These are phyloP conservation scores for Aramus guarauna DNA, from an alignment of 2,113 vertebrate genomes.

Conservation along the genomic window DNA sequence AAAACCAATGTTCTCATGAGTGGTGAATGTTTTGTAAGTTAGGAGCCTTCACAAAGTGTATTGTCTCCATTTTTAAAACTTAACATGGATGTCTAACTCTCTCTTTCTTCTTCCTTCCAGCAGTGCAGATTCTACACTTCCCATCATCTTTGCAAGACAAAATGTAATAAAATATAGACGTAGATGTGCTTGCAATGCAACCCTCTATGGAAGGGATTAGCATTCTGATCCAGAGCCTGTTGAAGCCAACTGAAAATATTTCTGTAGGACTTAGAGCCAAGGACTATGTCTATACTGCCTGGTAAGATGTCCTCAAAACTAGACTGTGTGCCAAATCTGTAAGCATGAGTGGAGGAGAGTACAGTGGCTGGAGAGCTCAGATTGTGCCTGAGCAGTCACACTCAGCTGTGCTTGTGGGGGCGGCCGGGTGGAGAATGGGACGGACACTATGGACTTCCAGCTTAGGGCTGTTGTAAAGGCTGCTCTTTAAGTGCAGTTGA, in stretches of 20 bases:
- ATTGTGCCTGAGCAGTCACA: neutral
- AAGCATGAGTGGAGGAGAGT: neutral
- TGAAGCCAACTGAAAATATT: neutral
- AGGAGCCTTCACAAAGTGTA: neutral
- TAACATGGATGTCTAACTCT: neutral
- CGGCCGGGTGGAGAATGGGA: neutral
- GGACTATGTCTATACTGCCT: neutral
- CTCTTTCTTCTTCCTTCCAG: neutral
- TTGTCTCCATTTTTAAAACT: neutral
- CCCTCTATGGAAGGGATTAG: neutral
- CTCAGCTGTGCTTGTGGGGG: neutral
- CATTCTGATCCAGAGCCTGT: neutral
- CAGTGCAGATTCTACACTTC: neutral
- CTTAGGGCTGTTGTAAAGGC: neutral
- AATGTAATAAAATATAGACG: neutral
- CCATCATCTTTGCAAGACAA: neutral
- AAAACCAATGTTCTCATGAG: neutral
- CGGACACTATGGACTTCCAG: neutral
- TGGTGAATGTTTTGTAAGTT: neutral
- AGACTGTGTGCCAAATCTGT: neutral
- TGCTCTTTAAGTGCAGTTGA: neutral
- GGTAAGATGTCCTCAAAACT: neutral
- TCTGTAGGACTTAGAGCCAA: neutral
- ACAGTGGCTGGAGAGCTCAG: neutral
- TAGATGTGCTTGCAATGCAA: neutral